Base-by-base conservation (phyloP, 2,888 invertebrate genomes). In the Drosophila prolongata region DNA sequence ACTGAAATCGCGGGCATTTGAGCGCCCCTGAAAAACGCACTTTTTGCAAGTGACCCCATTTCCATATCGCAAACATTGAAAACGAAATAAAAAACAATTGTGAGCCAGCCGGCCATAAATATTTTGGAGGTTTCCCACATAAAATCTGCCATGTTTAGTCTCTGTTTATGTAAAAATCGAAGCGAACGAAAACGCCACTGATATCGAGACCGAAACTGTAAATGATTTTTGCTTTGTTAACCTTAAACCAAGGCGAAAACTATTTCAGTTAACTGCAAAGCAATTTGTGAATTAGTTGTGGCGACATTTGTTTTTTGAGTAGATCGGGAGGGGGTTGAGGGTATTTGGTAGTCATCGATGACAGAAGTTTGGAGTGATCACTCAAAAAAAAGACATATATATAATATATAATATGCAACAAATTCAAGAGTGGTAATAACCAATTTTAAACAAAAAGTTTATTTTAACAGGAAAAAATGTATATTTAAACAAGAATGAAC, bases 41-140 rank as follows among this genome's bases (percentile, higher is more conserved):
- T 87, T 83, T 68, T 82, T 71, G 88, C 88, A 72, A 78, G 59
- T 88, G 83, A 83, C 88, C 83, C 83, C 88, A 89, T 87, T 84
- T 76, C 59, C 74, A 67, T 80, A 78, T 71, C 61, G 74, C 79
- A 77, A 79, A 79, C 89, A 84, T 88, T 88, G 86, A 88, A 87
- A 88, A 70, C 61, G 66, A 75, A 70, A 79, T 78, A 68, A 76
- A 84, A 58, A 46, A 57, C 62, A 64, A 62, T 27, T 19, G 57
- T 50, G 34, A 65, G 42, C 77, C 61, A 72, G 67, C 65, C 69
- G 62, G 74, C 75, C 80, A 88, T 84, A 84, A 86, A 88, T 84
- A 86, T 83, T 84, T 84, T 86, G 78, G 84, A 84, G 87, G 84
- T 73, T 76, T 86, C 64, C 74, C 84, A 75, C 80, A 78, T 70